Percentiles rank a stretch among this genome's conserved stretches.
Evolutionary conservation across 2,888 invertebrate species (phyloP).

Genomic region (Cosmorhoe ocellata): DNA sequence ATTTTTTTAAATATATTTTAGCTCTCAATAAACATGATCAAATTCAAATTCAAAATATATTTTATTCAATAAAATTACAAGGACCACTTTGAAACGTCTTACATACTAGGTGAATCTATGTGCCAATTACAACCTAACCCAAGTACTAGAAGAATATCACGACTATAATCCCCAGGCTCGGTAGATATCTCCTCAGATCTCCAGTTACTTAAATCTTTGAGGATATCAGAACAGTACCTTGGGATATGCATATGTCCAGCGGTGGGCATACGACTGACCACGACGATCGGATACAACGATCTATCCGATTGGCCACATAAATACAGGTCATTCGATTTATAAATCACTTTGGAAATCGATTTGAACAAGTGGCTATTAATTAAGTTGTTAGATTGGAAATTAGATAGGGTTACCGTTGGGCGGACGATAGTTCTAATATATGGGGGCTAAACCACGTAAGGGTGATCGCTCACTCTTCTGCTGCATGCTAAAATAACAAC

Average conservation of each 20-base stretch:
- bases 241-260: not conserved
- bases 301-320: constrained; percentile 60
- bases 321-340: constrained; percentile 77
- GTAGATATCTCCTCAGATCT: no score
- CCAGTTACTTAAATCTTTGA: not conserved
- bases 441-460: constrained; percentile 48
- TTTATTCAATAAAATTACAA: no score
- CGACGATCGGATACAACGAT: constrained; percentile 4
- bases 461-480: constrained; percentile 9
- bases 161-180: no score
- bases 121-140: no score
- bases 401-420: constrained; percentile 72
- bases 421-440: constrained; percentile 65
- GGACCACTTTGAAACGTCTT: no score
- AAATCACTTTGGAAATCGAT: constrained; percentile 80
- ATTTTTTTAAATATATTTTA: no score
- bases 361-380: constrained; percentile 82
- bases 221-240: not conserved
- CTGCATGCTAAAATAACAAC: constrained; percentile 14
- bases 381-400: constrained; percentile 81
- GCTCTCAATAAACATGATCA: no score
- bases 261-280: not conserved
- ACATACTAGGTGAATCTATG: no score
- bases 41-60: no score
- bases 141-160: no score